phyloP scores from a whole-genome alignment of 1,140 invertebrate genomes.

The Aphis craccivora region DNA sequence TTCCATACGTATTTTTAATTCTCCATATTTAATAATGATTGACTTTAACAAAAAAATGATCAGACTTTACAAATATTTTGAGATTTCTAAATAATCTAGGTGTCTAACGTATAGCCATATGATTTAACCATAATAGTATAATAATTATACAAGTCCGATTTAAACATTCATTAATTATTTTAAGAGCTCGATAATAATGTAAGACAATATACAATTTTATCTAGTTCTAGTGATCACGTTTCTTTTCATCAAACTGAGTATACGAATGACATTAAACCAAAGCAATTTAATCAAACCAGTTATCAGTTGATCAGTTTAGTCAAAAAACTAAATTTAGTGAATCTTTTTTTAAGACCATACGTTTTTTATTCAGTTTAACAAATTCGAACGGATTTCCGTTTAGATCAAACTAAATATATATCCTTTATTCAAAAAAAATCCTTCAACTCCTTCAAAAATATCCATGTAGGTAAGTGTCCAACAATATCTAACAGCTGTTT shows the following conservation, averaged over 20 bases:
- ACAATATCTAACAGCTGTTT: neutral
- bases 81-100: neutral
- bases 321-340: neutral
- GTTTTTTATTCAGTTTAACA: neutral
- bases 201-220: neutral
- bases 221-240: neutral
- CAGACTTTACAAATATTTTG: neutral
- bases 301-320: too few species aligned
- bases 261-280: neutral
- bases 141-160: neutral
- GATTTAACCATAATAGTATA: neutral
- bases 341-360: neutral
- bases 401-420: neutral
- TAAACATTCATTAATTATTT: neutral
- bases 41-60: neutral
- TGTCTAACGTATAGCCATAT: neutral
- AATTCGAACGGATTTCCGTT: neutral
- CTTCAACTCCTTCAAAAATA: neutral
- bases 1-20: neutral
- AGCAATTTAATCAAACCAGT: neutral
- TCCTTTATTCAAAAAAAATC: neutral
- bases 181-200: neutral
- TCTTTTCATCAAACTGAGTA: neutral
- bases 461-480: neutral
- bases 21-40: neutral